Percentiles rank a stretch among this genome's conserved stretches.
phyloP scores from a whole-genome alignment of 1,140 invertebrate species.

The Drosophila simulans region DNA sequence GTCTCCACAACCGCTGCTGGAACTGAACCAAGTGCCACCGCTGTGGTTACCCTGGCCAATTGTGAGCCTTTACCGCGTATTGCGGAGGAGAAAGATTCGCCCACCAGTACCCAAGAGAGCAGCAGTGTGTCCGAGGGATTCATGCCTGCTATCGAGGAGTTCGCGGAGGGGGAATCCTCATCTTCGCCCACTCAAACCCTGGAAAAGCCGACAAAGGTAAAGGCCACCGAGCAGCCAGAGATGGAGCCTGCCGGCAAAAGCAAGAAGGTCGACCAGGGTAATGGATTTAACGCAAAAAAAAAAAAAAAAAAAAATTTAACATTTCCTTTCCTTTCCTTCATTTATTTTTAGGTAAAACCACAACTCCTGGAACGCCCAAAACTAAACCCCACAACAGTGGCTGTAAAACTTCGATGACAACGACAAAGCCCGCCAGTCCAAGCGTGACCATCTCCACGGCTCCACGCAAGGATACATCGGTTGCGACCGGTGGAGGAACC shows the following conservation, averaged over 20 bases:
- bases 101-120: conserved; percentile 86
- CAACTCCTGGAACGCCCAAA: conserved; percentile 11
- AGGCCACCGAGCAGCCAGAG: conserved; percentile 37
- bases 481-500: conserved; percentile 11
- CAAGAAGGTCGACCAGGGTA: conserved; percentile 57
- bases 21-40: conserved; percentile 10
- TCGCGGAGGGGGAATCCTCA: conserved; percentile 65
- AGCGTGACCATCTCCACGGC: conserved; percentile 38
- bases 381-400: conserved; percentile 33
- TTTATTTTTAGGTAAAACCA: conserved; percentile 22
- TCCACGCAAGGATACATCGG: conserved; percentile 46
- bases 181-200: conserved; percentile 67
- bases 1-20: background rate
- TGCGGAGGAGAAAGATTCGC: conserved; percentile 93
- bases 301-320: too few species aligned
- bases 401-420: conserved; percentile 72
- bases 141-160: conserved; percentile 80
- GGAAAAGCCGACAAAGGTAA: conserved; percentile 52
- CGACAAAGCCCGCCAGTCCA: conserved; percentile 57
- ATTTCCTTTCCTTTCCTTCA: too few species aligned
- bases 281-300: background rate
- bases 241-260: conserved; percentile 36
- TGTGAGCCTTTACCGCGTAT: conserved; percentile 88
- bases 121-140: conserved; percentile 66
- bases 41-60: conserved; percentile 77